These are phyloP conservation scores for Caenorhabditis inopinata DNA, from an alignment of 1,140 invertebrate genomes.

Conservation along the genomic window DNA sequence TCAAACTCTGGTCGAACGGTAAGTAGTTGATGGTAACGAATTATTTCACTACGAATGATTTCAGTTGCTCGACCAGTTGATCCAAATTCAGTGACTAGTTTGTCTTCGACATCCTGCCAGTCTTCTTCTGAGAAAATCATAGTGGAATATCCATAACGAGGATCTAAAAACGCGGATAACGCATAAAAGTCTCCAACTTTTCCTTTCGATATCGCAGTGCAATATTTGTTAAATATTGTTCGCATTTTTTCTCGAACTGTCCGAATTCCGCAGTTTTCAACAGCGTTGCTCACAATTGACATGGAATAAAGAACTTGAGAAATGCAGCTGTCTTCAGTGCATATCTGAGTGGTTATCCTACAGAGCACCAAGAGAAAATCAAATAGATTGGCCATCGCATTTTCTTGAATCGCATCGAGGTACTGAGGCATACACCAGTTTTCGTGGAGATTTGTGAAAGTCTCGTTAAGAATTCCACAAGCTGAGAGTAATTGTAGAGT, in stretches of 20 bases:
- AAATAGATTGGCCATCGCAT: not conserved
- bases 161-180: not conserved
- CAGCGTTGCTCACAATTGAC: not conserved
- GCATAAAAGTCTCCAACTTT: not conserved
- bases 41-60: not conserved
- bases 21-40: not conserved
- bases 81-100: not conserved
- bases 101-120: not conserved
- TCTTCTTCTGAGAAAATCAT: not conserved
- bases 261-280: not conserved
- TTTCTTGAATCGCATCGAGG: not conserved
- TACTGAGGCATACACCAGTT: conserved; percentile 7
- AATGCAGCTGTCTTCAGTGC: not conserved
- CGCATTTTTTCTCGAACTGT: not conserved
- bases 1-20: not conserved
- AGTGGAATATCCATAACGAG: not conserved
- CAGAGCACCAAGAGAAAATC: not conserved
- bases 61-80: not conserved
- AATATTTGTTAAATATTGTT: not conserved
- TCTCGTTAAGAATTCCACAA: not conserved
- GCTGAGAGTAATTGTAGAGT: not conserved
- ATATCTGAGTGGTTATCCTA: not conserved
- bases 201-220: not conserved
- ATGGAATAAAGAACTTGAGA: not conserved
- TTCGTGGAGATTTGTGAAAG: not conserved